Evolutionary conservation across 2,888 invertebrate species (phyloP).

Genomic region (Auanema sp.): DNA sequence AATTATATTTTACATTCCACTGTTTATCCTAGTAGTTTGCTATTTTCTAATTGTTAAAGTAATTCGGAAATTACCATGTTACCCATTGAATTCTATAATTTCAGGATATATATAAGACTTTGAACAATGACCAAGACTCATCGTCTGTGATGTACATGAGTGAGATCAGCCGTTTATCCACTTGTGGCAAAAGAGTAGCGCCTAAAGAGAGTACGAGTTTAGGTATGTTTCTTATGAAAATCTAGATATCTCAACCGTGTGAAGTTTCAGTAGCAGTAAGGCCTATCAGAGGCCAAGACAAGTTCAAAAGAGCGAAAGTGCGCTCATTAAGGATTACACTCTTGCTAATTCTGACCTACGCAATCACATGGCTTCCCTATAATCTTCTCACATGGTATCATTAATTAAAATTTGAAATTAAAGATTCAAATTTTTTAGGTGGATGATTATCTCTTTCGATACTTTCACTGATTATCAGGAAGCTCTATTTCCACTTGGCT

Average conservation of each 20-base stretch:
- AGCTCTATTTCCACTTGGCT: constrained; percentile 42
- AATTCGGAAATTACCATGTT: not conserved
- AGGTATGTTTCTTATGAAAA: not conserved
- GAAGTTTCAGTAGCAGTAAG: constrained; percentile 36
- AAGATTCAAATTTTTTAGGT: constrained; percentile 24
- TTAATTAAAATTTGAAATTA: not conserved
- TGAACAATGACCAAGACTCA: constrained; percentile 39
- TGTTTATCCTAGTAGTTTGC: constrained; percentile 42
- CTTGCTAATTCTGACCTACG: constrained; percentile 51
- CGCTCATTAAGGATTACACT: constrained; percentile 50
- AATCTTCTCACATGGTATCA: constrained; percentile 48
- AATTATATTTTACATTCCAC: constrained; percentile 48
- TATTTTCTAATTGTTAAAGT: constrained; percentile 51
- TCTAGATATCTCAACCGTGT: not conserved
- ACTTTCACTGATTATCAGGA: constrained; percentile 40
- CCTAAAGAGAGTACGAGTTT: not conserved
- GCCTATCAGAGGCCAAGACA: constrained; percentile 46
- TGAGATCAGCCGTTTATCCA: constrained; percentile 38
- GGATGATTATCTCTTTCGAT: constrained; percentile 43
- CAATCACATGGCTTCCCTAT: constrained; percentile 54
- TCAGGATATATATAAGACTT: constrained; percentile 48
- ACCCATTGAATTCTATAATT: not conserved
- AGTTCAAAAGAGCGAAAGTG: constrained; percentile 46
- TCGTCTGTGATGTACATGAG: constrained; percentile 42
- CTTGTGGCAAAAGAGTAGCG: constrained; percentile 25